Evolutionary conservation across 2,113 vertebrate genomes (phyloP).

Genomic region (Macroglossus sobrinus): DNA sequence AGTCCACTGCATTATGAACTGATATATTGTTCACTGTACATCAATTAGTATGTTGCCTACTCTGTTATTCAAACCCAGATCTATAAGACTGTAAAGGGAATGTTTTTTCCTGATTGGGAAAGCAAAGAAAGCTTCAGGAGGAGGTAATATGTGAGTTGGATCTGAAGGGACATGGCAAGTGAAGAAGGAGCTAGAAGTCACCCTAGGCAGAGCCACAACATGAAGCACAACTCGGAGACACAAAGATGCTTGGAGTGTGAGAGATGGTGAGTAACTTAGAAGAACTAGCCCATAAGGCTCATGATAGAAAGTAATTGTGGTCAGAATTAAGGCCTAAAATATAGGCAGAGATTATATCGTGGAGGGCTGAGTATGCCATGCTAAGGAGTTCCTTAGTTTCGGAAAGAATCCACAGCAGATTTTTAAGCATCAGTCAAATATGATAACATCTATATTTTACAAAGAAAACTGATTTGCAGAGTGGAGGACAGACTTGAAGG

Average conservation of each 20-base stretch:
- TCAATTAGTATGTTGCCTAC: neutral
- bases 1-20: neutral
- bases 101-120: neutral
- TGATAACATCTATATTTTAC: neutral
- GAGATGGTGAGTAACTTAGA: neutral
- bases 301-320: neutral
- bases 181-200: neutral
- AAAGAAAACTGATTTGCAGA: neutral
- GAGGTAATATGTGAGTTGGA: neutral
- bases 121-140: neutral
- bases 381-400: neutral
- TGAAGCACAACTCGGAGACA: too few relatives aligned
- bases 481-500: neutral
- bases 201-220: neutral
- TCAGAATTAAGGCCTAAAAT: neutral
- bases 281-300: neutral
- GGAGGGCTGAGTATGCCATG: neutral
- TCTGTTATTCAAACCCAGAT: neutral
- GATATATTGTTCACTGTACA: too few relatives aligned
- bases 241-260: neutral
- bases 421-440: neutral
- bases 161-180: neutral
- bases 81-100: neutral
- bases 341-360: fast-evolving
- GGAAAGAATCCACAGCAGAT: neutral